Evolutionary conservation across 2,888 invertebrate species (phyloP).

Genomic region (Brachyptera putata): DNA sequence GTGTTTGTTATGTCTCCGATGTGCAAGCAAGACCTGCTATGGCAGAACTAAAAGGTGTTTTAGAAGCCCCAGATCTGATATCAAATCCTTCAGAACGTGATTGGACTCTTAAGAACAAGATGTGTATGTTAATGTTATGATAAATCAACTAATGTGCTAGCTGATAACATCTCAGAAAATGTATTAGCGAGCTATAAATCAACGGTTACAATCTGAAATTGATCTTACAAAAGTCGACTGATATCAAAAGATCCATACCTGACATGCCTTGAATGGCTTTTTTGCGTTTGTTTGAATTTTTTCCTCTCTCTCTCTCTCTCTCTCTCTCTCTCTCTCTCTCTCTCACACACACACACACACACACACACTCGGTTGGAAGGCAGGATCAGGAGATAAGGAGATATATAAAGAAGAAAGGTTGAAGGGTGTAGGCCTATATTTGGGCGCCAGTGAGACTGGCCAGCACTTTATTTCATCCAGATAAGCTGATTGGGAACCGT

Average conservation of each 20-base stretch:
- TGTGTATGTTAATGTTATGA: slow-evolving; percentile 21
- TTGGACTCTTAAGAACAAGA: slow-evolving; percentile 16
- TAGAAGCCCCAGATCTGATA: slow-evolving; percentile 8
- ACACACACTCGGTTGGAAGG: slow-evolving; percentile 11
- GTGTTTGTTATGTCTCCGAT: too few relatives aligned
- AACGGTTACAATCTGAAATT: slow-evolving; percentile 26
- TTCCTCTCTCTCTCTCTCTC: slow-evolving; percentile 9
- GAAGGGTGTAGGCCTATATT: slow-evolving; percentile 6
- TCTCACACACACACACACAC: not conserved
- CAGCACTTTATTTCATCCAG: slow-evolving; percentile 10
- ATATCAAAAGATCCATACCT: slow-evolving; percentile 18
- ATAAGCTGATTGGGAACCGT: slow-evolving; percentile 11
- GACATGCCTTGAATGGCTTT: slow-evolving; percentile 16
- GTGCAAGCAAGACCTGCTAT: too few relatives aligned
- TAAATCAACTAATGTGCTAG: slow-evolving; percentile 19
- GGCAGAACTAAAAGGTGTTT: slow-evolving; percentile 8
- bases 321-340: not conserved
- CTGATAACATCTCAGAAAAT: slow-evolving; percentile 22
- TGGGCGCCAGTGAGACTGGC: slow-evolving; percentile 15
- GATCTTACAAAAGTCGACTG: slow-evolving; percentile 23
- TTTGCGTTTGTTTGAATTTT: slow-evolving; percentile 21
- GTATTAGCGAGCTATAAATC: slow-evolving; percentile 29
- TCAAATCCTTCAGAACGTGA: slow-evolving; percentile 16
- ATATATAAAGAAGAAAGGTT: slow-evolving; percentile 16
- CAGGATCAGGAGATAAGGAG: slow-evolving; percentile 15